Evolutionary conservation across 2,888 invertebrate species (phyloP).

Genomic region (Venusia cambrica): DNA sequence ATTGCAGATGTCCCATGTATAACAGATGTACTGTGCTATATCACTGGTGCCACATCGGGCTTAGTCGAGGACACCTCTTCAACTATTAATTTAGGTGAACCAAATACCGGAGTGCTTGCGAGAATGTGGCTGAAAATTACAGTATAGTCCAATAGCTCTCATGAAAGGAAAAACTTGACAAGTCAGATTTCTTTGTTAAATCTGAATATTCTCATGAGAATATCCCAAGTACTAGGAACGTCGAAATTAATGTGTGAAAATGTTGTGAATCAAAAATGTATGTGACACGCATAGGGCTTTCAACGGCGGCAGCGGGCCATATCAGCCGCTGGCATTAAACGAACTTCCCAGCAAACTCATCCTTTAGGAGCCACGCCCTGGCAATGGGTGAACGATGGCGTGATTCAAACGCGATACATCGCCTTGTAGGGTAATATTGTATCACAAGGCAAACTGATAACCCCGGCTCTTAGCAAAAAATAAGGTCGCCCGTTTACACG

Average conservation of each 20-base stretch:
- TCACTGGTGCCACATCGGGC: constrained; percentile 38
- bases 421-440: constrained; percentile 71
- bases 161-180: constrained; percentile 1
- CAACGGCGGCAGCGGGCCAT: constrained; percentile 36
- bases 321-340: constrained; percentile 49
- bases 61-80: constrained; percentile 35
- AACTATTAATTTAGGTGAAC: constrained; percentile 40
- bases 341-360: constrained; percentile 52
- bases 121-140: constrained; percentile 7
- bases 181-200: constrained; percentile 1
- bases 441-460: constrained; percentile 69
- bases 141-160: constrained; percentile 1
- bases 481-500: constrained; percentile 76
- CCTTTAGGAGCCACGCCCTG: constrained; percentile 56
- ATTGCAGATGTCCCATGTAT: constrained; percentile 60
- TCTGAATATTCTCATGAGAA: constrained; percentile 4
- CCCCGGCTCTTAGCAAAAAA: constrained; percentile 72
- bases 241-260: constrained; percentile 21
- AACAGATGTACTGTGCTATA: constrained; percentile 55
- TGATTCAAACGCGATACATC: constrained; percentile 72
- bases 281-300: constrained; percentile 34
- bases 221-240: constrained; percentile 5
- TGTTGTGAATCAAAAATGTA: constrained; percentile 28
- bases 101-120: constrained; percentile 6
- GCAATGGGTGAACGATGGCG: constrained; percentile 66